Evolutionary conservation across 2,113 vertebrate genomes (phyloP).

Genomic region (Rhombomys opimus): DNA sequence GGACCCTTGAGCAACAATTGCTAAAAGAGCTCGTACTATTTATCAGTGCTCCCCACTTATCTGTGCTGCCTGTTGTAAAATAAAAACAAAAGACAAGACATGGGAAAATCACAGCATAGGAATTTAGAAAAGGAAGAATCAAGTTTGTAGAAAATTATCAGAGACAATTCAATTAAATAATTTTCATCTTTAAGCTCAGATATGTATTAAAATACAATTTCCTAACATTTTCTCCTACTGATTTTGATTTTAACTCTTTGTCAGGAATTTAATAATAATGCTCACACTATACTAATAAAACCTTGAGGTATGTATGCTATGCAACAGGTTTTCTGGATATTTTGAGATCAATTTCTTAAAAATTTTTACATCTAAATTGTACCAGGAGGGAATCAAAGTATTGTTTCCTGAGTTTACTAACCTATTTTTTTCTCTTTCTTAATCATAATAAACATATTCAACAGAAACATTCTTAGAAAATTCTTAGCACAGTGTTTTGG

Average conservation of each 20-base stretch:
- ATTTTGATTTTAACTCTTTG: conserved; percentile 45
- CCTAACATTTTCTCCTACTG: neutral
- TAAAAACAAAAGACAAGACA: conserved; percentile 22
- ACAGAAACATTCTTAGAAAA: conserved; percentile 9
- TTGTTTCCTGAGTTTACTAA: neutral
- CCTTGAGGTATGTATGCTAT: neutral
- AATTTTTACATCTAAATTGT: neutral
- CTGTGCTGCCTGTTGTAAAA: neutral
- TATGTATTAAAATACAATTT: neutral
- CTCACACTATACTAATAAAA: neutral
- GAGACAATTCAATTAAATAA: conserved; percentile 36
- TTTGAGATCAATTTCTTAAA: conserved; percentile 12
- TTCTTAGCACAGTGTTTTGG: neutral
- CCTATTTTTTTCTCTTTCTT: neutral
- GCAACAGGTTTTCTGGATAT: conserved; percentile 37
- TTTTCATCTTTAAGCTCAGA: conserved; percentile 7
- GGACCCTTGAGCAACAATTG: neutral
- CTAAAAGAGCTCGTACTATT: neutral
- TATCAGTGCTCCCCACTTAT: neutral
- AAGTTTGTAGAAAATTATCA: conserved; percentile 46
- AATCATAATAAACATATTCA: neutral
- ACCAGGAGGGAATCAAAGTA: neutral
- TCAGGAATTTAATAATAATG: neutral
- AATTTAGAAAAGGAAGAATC: neutral
- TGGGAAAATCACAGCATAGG: rapidly evolving